A percentile compares a stretch with the other conserved stretches of the same genome.
Evolutionary conservation across 2,888 invertebrate species (phyloP).

Genomic region (Acleris emargana): DNA sequence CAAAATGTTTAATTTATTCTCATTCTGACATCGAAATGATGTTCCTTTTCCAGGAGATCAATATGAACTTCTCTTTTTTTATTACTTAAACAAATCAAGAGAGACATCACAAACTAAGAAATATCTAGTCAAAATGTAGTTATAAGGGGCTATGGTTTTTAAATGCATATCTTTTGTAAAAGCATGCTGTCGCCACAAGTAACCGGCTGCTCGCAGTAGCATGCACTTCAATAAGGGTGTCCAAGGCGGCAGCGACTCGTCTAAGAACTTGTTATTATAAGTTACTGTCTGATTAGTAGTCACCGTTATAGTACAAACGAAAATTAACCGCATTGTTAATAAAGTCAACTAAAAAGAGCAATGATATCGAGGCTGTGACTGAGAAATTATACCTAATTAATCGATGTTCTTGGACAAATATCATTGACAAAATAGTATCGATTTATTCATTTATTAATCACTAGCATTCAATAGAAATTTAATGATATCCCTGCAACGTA

Average conservation of each 20-base stretch:
- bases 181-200: conserved; percentile 18
- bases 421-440: no score
- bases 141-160: conserved; percentile 25
- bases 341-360: no score
- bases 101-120: conserved; percentile 13
- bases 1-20: no score
- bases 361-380: no score
- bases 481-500: not conserved
- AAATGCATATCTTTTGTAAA: conserved; percentile 29
- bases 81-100: conserved; percentile 12
- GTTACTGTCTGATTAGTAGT: no score
- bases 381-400: no score
- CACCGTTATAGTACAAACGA: no score
- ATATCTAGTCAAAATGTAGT: conserved; percentile 25
- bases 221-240: conserved; percentile 11
- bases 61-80: no score
- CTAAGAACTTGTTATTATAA: not conserved
- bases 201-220: conserved; percentile 16
- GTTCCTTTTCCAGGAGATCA: not conserved
- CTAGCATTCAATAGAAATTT: not conserved
- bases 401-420: no score
- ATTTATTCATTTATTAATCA: not conserved
- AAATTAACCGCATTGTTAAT: no score
- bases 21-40: conserved; percentile 1
- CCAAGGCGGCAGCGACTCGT: not conserved